Evolutionary conservation across 2,888 invertebrate species (phyloP), one percentile per base, ranked within the genome.

Genomic region (Melanophora roralis): DNA sequence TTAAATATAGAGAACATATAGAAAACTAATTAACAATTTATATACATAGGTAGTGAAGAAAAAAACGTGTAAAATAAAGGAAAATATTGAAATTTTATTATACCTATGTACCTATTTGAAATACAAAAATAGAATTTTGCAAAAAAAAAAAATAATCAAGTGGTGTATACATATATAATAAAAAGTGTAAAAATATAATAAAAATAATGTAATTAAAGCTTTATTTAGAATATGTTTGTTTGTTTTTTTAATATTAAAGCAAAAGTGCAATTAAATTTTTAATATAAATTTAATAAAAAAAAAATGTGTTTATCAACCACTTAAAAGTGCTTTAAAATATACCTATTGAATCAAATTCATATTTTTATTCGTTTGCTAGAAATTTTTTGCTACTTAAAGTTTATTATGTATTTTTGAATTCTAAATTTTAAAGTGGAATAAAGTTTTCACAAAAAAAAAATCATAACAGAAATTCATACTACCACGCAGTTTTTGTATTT

Each of bases 401-500:
- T 16, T 64, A 71, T 16, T 60, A 19, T 49, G 23, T 67, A 36
- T 36, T 45, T 45, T 51, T 51, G 21, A 1, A 12, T n/a, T 19
- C 0, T 53, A 64, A 55, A 64, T 36, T 23, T 45, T 47, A 32
- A 53, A 47, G 4, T 8, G 5, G 14, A 59, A 40, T 53, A 40
- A 40, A 57, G 60, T 51, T 67, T 34, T 53, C 43, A 16, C 23
- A 53, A 72, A n/a, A 34, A 59, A 68, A 1, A 23, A 19, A 64
- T 45, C 60, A 64, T 55, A 57, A 49, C 32, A 47, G 69, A 79
- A 79, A 53, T 32, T 64, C 40, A 73, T 72, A 80, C 80, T 68
- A 80, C 76, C 80, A 80, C 80, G 80, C 80, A 80, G 43, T 80
- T 76, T 67, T 72, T 62, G 27, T 27, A 43, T 60, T 60, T 43